Conservation (phyloP, 2,888 invertebrate genomes). For the Byasa hedistus region DNA sequence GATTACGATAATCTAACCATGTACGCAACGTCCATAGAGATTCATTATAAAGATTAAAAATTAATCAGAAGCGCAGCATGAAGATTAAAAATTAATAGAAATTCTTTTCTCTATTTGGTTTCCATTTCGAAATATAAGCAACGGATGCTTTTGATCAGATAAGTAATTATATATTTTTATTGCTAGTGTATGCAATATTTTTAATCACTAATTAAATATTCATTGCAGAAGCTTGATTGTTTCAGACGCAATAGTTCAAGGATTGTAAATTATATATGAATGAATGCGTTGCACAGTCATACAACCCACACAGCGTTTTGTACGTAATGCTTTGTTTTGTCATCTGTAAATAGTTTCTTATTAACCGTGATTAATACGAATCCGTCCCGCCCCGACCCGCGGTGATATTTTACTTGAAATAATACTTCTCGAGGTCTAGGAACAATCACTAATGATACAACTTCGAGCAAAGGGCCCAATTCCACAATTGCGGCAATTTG, state of each 20-base stretch:
- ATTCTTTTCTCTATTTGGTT: background rate
- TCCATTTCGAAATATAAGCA: background rate
- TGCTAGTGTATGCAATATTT: background rate
- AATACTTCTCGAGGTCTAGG: constrained; percentile 34
- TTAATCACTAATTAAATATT: background rate
- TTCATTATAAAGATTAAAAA: constrained; percentile 18
- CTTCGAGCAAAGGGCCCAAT: constrained; percentile 53
- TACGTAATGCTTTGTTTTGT: constrained; percentile 11
- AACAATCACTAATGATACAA: constrained; percentile 48
- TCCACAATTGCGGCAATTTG: constrained; percentile 50
- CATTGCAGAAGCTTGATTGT: background rate
- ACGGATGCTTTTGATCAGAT: background rate
- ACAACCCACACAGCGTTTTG: background rate
- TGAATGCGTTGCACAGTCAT: constrained; percentile 6
- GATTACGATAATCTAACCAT: constrained; percentile 18
- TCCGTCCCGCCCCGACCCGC: constrained; percentile 16
- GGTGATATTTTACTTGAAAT: constrained; percentile 34
- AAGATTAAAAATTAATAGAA: background rate
- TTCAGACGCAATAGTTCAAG: constrained; percentile 13
- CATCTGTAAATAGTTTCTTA: constrained; percentile 20
- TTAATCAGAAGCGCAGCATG: constrained; percentile 22
- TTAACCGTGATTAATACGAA: constrained; percentile 26
- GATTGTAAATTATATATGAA: constrained; percentile 4
- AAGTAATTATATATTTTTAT: no score
- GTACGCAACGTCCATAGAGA: constrained; percentile 17